Conservation (phyloP, 1,140 invertebrate species). For the Maniola jurtina region DNA sequence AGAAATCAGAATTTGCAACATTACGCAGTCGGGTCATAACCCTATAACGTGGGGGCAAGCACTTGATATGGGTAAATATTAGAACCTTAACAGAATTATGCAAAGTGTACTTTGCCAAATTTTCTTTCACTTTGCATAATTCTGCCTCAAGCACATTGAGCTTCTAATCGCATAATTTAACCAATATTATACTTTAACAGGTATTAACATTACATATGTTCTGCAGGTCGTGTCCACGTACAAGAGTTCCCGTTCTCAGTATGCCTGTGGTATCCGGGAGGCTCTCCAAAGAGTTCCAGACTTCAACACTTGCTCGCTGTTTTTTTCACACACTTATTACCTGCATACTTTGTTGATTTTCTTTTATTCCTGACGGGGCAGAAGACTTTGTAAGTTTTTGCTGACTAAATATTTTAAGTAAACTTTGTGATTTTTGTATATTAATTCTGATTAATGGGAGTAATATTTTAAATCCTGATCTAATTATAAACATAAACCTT, state of each 20-base stretch:
- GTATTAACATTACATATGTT: not conserved
- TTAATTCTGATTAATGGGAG: no score
- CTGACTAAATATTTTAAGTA: no score
- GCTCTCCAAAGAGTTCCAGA: slow-evolving; percentile 85
- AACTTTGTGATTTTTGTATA: no score
- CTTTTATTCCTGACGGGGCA: slow-evolving; percentile 83
- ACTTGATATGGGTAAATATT: slow-evolving; percentile 80
- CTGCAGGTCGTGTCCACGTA: slow-evolving; percentile 76
- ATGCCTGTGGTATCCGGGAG: slow-evolving; percentile 89
- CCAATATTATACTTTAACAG: no score
- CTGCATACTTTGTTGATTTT: slow-evolving; percentile 89
- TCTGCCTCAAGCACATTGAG: no score
- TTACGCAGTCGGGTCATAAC: slow-evolving; percentile 80
- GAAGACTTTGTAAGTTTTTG: slow-evolving; percentile 86
- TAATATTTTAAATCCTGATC: no score
- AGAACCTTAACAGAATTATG: no score
- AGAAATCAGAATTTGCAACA: slow-evolving; percentile 79
- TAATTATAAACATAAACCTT: no score
- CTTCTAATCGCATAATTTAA: no score
- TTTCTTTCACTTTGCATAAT: no score
- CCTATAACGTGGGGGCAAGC: slow-evolving; percentile 89
- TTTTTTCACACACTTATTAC: slow-evolving; percentile 88
- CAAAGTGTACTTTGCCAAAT: no score
- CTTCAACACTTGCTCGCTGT: slow-evolving; percentile 83
- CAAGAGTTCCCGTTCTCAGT: slow-evolving; percentile 83